These are phyloP conservation scores for Nephrotoma flavescens DNA, from an alignment of 2,888 invertebrate species.

Conservation along the genomic window DNA sequence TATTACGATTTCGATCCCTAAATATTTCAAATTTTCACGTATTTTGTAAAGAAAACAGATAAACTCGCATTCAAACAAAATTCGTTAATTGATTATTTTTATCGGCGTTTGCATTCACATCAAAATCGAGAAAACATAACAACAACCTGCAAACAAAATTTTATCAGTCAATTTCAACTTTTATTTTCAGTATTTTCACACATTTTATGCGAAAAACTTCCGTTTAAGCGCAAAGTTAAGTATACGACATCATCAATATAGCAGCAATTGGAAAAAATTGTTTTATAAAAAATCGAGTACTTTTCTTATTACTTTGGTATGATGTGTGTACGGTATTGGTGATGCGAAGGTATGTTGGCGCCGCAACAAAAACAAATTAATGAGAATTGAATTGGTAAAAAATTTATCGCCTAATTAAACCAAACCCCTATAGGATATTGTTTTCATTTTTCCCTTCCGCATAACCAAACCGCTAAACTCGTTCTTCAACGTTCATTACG, in stretches of 20 bases:
- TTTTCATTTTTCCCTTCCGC: background rate
- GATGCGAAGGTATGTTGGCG: background rate
- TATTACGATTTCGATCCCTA: no score
- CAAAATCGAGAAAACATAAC: background rate
- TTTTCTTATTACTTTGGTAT: no score
- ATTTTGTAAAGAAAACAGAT: no score
- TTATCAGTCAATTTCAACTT: background rate
- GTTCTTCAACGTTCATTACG: background rate
- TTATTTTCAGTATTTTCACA: background rate
- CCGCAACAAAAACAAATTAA: background rate
- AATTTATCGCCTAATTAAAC: background rate
- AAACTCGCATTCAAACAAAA: no score
- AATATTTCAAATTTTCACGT: no score
- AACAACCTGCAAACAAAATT: background rate
- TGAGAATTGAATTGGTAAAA: background rate
- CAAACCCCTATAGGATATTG: background rate
- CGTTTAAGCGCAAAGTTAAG: background rate
- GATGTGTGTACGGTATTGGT: background rate
- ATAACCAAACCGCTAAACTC: background rate
- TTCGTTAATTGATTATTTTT: no score
- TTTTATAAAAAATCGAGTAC: background rate
- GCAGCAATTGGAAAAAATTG: background rate
- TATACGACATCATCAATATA: background rate
- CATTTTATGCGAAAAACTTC: background rate
- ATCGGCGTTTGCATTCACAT: no score